Conservation (phyloP, 2,888 invertebrate genomes). For the Holacanthella duospinosa region DNA sequence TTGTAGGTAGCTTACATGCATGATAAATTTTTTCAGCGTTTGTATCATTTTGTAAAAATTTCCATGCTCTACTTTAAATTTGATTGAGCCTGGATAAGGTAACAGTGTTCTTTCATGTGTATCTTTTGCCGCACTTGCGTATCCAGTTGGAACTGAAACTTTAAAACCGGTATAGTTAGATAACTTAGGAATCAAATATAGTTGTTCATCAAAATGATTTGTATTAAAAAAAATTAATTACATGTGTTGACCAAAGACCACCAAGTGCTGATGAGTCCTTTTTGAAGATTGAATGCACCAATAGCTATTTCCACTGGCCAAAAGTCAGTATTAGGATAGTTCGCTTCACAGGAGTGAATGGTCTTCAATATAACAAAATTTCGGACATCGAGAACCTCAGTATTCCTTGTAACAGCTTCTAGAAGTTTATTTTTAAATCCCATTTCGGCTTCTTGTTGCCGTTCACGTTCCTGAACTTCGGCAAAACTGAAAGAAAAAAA, state of each 20-base stretch:
- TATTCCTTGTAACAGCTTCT: background rate
- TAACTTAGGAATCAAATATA: background rate
- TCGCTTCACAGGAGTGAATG: conserved; percentile 24
- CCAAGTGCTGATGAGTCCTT: conserved; percentile 24
- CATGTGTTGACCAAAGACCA: conserved; percentile 35
- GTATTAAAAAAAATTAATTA: conserved; percentile 15
- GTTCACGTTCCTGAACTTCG: background rate
- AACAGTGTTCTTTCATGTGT: conserved; percentile 21
- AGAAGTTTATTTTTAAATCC: background rate
- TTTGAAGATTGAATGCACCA: conserved; percentile 27
- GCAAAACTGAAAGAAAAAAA: too few species aligned
- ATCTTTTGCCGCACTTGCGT: conserved; percentile 30
- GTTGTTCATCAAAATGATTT: background rate
- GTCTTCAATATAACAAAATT: conserved; percentile 26
- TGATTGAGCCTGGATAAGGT: conserved; percentile 24
- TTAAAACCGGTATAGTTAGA: background rate
- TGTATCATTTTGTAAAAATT: conserved; percentile 25
- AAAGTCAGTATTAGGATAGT: conserved; percentile 18
- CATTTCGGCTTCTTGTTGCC: background rate
- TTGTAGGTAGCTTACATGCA: conserved; percentile 16
- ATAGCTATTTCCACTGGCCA: conserved; percentile 34
- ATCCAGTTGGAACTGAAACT: conserved; percentile 26
- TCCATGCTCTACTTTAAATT: conserved; percentile 12
- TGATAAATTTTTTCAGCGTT: conserved; percentile 21
- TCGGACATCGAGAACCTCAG: background rate